Base-by-base conservation (phyloP, 2,888 invertebrate species). In the Silvanus unidentatus region DNA sequence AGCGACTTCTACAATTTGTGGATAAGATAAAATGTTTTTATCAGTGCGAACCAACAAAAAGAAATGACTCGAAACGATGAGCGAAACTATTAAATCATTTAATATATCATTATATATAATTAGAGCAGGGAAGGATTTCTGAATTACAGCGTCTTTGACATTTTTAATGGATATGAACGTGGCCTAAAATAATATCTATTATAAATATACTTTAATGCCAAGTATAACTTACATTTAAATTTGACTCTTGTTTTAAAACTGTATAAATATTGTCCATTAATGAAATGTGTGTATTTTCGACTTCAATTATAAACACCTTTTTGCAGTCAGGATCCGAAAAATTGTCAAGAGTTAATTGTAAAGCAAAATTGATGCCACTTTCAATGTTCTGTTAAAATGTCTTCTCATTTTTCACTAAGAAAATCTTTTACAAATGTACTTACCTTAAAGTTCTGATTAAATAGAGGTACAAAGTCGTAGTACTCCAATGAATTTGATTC, bases 321-420 rank as follows among this genome's bases (percentile, higher is more conserved):
- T 53, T 63, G 0, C 55, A 47, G 27, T 50, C 49, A 14, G 56
- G 54, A n/a, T 63, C 63, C 14, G 54, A 50, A 44, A 64, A 68
- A 44, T 69, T 69, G 5, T 59, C 53, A 14, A 67, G 40, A 11
- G 59, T 54, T 11, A 70, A 44, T 42, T 69, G 65, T 2, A 71
- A 32, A 11, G 67, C 62, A 29, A 62, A 52, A 38, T 66, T 68
- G 16, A 70, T 59, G n/a, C 61, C 64, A 13, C 46, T 56, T 49
- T 69, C 68, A 14, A 68, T 62, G 39, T 54, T 63, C 65, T 28
- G 62, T 63, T n/a, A n/a, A n/a, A n/a, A n/a, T n/a, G n/a, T n/a
- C n/a, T n/a, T n/a, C n/a, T n/a, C n/a, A n/a, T n/a, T n/a, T n/a
- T n/a, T n/a, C n/a, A n/a, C n/a, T n/a, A n/a, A n/a, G n/a, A n/a